Percentiles rank a stretch among this genome's conserved stretches.
Evolutionary conservation across 2,113 vertebrate species (phyloP).

Genomic region (Brachyhypopomus gauderio): DNA sequence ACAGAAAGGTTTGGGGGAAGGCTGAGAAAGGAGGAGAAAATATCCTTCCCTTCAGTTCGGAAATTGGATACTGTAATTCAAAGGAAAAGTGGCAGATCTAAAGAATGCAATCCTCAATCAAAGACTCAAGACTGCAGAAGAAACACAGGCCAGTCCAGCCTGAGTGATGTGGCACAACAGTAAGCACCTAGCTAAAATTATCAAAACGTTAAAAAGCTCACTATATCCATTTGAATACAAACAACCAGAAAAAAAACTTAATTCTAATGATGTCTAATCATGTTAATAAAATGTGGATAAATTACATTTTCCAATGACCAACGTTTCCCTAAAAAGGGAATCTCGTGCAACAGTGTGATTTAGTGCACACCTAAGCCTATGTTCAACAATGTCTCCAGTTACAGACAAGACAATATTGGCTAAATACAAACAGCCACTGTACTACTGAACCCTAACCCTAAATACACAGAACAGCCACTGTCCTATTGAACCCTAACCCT

Average conservation of each 20-base stretch:
- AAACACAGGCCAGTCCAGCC: not conserved
- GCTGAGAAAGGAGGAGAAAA: not conserved
- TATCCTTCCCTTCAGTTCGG: not conserved
- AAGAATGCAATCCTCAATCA: constrained; percentile 4
- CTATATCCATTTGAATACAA: not conserved
- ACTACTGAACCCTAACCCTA: too few species aligned
- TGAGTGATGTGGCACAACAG: constrained; percentile 8
- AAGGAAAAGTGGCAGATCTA: constrained; percentile 17
- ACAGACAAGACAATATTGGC: not conserved
- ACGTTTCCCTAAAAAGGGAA: too few species aligned
- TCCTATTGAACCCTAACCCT: not conserved
- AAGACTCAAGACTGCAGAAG: not conserved
- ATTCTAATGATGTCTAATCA: too few species aligned
- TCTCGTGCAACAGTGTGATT: not conserved
- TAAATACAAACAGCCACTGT: too few species aligned
- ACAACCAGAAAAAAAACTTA: not conserved
- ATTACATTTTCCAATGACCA: not conserved
- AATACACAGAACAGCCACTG: not conserved
- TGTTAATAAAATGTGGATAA: not conserved
- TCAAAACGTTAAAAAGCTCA: not conserved
- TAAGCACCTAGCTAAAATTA: not conserved
- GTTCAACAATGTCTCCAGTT: not conserved
- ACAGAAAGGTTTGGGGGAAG: not conserved
- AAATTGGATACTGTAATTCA: not conserved
- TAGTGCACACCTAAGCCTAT: not conserved